Percentiles rank a stretch among this genome's conserved stretches.
These are phyloP conservation scores for Callimorpha dominula DNA, from an alignment of 2,888 invertebrate genomes.

Conservation along the genomic window DNA sequence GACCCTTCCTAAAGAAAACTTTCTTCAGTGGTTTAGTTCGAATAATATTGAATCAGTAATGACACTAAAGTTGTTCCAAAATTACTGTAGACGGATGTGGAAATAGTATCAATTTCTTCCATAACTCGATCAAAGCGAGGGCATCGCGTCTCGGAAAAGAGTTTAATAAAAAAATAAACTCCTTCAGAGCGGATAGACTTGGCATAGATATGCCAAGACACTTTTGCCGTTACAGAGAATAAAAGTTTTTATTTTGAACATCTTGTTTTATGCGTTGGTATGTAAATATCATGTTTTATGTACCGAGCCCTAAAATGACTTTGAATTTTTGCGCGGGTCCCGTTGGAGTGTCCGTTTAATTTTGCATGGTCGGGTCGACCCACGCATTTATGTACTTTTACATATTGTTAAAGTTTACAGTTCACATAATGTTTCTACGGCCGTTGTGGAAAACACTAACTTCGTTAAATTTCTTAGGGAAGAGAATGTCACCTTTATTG, in stretches of 20 bases:
- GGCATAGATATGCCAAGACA: conserved; percentile 19
- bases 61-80: conserved; percentile 29
- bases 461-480: conserved; percentile 6
- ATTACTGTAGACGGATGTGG: conserved; percentile 28
- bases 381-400: conserved; percentile 48
- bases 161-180: conserved; percentile 31
- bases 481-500: background rate
- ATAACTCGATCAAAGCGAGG: conserved; percentile 22
- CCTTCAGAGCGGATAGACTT: conserved; percentile 19
- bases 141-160: conserved; percentile 15
- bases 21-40: conserved; percentile 21
- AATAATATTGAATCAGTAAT: conserved; percentile 35
- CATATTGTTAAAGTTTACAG: conserved; percentile 52
- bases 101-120: conserved; percentile 44
- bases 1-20: background rate
- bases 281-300: conserved; percentile 25
- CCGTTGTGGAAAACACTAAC: conserved; percentile 21
- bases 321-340: conserved; percentile 47
- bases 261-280: conserved; percentile 8
- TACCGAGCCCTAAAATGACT: conserved; percentile 39
- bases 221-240: conserved; percentile 10
- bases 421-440: conserved; percentile 30
- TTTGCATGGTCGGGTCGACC: conserved; percentile 51
- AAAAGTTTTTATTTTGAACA: conserved; percentile 13
- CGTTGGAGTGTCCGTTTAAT: conserved; percentile 51